Percentiles rank a stretch among this genome's conserved stretches.
Evolutionary conservation across 2,113 vertebrate genomes (phyloP).

Genomic region (Phainopepla nitens): DNA sequence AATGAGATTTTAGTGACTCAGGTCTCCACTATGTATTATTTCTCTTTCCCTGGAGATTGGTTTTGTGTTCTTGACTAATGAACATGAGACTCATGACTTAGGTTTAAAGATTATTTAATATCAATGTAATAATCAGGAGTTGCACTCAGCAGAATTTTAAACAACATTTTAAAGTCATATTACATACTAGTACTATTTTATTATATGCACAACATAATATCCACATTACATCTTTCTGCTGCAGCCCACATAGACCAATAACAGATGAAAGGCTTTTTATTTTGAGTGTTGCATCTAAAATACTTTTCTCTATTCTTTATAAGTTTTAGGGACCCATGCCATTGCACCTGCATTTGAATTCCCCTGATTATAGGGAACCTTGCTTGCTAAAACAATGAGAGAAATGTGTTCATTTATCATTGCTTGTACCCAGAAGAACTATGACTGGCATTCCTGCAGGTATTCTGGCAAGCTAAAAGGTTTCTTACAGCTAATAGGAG

Average conservation of each 20-base stretch:
- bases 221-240: not conserved
- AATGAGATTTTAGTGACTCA: not conserved
- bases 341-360: slow-evolving; percentile 17
- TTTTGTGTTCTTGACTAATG: not conserved
- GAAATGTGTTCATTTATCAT: not conserved
- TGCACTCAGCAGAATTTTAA: not conserved
- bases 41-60: not conserved
- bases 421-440: not conserved
- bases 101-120: not conserved
- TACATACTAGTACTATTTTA: not conserved
- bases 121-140: not conserved
- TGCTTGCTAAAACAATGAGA: slow-evolving; percentile 5
- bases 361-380: not conserved
- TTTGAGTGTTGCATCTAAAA: not conserved
- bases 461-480: slow-evolving; percentile 15
- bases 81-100: not conserved
- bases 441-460: not conserved
- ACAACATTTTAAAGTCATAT: not conserved
- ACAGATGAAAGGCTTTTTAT: not conserved
- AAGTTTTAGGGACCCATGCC: not conserved
- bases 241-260: not conserved
- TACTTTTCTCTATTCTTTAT: not conserved
- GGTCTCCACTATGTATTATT: not conserved
- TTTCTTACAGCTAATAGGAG: not conserved
- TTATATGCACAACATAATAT: not conserved